These are phyloP conservation scores for Podarcis raffonei DNA, from an alignment of 2,113 vertebrate genomes.

Conservation along the genomic window DNA sequence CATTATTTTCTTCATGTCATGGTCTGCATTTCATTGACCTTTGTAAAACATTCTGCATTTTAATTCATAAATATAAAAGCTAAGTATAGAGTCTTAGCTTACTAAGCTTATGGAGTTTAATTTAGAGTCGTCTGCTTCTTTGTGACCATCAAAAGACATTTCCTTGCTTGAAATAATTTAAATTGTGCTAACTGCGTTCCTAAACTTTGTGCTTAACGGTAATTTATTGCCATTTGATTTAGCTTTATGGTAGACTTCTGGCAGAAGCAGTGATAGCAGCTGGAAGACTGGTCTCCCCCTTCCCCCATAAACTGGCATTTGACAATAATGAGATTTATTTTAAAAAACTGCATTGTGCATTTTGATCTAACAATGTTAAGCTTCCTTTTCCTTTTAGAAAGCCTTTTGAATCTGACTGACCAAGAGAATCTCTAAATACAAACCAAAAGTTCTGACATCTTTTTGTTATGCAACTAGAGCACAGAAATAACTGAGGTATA, in stretches of 20 bases:
- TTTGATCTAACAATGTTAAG: background rate
- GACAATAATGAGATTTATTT: background rate
- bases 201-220: background rate
- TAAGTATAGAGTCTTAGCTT: no score
- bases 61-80: background rate
- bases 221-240: background rate
- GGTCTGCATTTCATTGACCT: background rate
- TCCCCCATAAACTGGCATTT: background rate
- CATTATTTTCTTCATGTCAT: background rate
- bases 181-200: background rate
- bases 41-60: background rate
- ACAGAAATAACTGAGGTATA: conserved; percentile 1
- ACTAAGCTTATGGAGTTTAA: no score
- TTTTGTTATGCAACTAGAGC: background rate
- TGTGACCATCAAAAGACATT: background rate
- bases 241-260: background rate
- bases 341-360: background rate
- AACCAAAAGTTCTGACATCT: background rate
- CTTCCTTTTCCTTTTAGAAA: background rate
- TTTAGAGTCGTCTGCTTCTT: background rate
- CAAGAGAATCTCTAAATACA: background rate
- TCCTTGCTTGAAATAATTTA: background rate
- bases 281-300: background rate
- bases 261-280: background rate
- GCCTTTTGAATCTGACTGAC: background rate